Evolutionary conservation across 1,140 invertebrate genomes (phyloP), one percentile per base, ranked within the genome.

Genomic region (Hycleus cichorii): DNA sequence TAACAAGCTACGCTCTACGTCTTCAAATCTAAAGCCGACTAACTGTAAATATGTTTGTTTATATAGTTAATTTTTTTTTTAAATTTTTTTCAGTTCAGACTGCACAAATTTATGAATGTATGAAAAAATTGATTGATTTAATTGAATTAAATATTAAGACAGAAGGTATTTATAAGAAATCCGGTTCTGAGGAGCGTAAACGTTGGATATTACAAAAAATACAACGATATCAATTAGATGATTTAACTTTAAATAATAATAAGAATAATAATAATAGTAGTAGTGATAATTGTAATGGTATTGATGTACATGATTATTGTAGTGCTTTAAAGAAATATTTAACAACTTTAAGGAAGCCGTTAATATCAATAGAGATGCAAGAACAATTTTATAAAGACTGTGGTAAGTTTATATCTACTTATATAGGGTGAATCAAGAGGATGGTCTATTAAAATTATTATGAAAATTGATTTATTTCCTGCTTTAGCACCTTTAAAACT

Each of bases 281-380:
- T 32, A 32, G 7, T 32, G 7, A 7, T 32, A 7, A 32, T 7
- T 5, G 7, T 32, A 32, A 7, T 32, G 32, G 7, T 32, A 32
- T 32, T 32, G 67, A 69, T 38, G 50, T 65, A 3, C 50, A 65
- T 47, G 67, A 67, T 7, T 48, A 64, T 11, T 58, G 57, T 18
- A 62, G 66, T 9, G 59, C 63, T 11, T 43, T 69, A 12, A 67
- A 63, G 32, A 67, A 64, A 52, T 69, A 62, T 57, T 27, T 69
- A 8, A 60, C 57, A 32, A 57, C 65, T 10, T 47, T 58, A 9
- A 39, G 42, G 10, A 47, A 57, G 18, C 58, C 58, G 7, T 44
- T 56, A 9, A 42, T 57, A 24, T 52, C 58, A 11, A 38, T 49
- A 12, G 47, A 39, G 24, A 39, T 50, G 42, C 56, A 47, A 27